Evolutionary conservation across 2,888 invertebrate species (phyloP).

Genomic region (Lacanobia oleracea): DNA sequence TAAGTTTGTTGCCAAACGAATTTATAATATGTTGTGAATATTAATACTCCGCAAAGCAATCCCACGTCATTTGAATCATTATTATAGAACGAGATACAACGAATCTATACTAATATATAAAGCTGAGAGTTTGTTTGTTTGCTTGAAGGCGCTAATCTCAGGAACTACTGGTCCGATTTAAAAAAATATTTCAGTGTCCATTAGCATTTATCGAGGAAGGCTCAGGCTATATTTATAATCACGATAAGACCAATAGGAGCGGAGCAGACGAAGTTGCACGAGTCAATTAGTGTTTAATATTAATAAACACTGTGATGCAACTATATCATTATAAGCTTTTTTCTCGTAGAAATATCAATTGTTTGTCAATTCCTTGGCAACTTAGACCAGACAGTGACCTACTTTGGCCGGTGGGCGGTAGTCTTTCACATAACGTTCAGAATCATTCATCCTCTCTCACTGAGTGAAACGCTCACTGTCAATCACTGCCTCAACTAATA

Average conservation of each 20-base stretch:
- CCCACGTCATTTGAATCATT: conserved; percentile 1
- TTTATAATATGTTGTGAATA: conserved; percentile 28
- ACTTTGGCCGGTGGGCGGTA: neutral
- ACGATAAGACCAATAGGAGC: too few species aligned
- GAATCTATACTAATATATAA: too few species aligned
- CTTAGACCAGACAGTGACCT: neutral
- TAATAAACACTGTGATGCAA: neutral
- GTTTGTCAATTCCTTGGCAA: neutral
- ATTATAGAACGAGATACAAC: neutral
- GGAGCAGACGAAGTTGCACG: too few species aligned
- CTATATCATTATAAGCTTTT: neutral
- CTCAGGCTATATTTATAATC: too few species aligned
- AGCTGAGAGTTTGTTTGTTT: too few species aligned
- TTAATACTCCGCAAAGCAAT: conserved; percentile 19
- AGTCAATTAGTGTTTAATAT: too few species aligned
- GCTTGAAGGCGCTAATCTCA: too few species aligned
- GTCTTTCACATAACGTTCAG: neutral
- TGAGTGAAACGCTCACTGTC: neutral
- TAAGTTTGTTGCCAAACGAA: conserved; percentile 8
- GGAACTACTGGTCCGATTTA: too few species aligned
- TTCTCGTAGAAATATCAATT: neutral
- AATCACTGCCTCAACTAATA: conserved; percentile 1
- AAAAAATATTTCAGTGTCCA: too few species aligned
- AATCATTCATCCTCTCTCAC: neutral
- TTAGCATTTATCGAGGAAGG: too few species aligned